Percentiles rank a stretch among this genome's conserved stretches.
phyloP scores from a whole-genome alignment of 2,888 invertebrate species.

The Meteorus colon region DNA sequence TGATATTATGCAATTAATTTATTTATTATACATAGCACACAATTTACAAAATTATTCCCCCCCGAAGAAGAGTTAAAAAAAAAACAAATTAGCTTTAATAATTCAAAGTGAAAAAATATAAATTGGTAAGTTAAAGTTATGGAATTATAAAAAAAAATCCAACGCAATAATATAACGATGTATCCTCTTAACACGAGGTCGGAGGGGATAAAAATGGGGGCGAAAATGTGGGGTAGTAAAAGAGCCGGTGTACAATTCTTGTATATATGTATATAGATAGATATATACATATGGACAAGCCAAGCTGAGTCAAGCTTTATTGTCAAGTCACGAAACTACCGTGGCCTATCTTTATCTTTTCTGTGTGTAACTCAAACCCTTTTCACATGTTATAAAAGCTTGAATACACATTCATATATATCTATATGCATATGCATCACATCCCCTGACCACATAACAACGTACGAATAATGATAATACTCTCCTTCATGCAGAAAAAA shows the following conservation, averaged over 20 bases:
- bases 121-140: conserved; percentile 6
- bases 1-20: conserved; percentile 37
- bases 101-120: not conserved
- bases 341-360: conserved; percentile 71
- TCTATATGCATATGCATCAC: conserved; percentile 9
- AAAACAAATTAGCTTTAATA: not conserved
- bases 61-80: no score
- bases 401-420: no score
- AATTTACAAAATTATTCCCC: not conserved
- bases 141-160: conserved; percentile 20
- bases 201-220: not conserved
- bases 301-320: conserved; percentile 69
- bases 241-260: conserved; percentile 38
- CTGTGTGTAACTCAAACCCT: conserved; percentile 55
- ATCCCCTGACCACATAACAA: conserved; percentile 29
- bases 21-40: not conserved
- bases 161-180: not conserved
- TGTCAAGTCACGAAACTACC: conserved; percentile 71
- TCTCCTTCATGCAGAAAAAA: not conserved
- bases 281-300: conserved; percentile 21
- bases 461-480: not conserved
- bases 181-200: conserved; percentile 11
- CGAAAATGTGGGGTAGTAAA: conserved; percentile 48
- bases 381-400: conserved; percentile 51
- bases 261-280: conserved; percentile 1